Base-by-base conservation (phyloP, 2,888 invertebrate genomes). In the Trissolcus japonicus region DNA sequence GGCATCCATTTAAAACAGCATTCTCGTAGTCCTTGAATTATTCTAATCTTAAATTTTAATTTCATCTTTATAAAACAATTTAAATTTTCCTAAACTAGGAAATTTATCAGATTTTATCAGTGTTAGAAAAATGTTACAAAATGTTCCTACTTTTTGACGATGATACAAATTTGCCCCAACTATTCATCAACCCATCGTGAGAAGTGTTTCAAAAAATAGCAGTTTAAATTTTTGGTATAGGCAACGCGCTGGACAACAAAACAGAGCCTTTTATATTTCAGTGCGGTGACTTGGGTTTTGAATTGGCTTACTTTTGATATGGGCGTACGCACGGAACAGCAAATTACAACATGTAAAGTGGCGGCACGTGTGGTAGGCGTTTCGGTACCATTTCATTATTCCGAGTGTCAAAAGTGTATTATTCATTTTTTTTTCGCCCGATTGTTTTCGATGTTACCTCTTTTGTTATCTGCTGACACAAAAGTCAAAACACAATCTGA, bases 221-320 rank as follows among this genome's bases (percentile, higher is more conserved):
- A 46, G 14, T n/a, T 16, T 46, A 46, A n/a, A 51, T 14, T 51
- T 56, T 41, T 55, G 29, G 13, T 17, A 43, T 43, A 41, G 35
- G 7, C 21, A 46, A 46, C 6, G 46, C 14, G 46, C 1, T 11
- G 2, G 0, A 35, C 35, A 35, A 46, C 46, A 46, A 46, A 46
- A 46, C 6, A 46, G 51, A 9, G 19, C 17, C 14, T 46, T 46
- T 43, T 48, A n/a, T 14, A 14, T 25, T 54, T 54, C 21, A 82
- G 81, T 80, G 77, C 80, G 80, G 69, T 62, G 79, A 79, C 84
- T 86, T 83, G 80, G 86, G 83, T 84, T 84, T 84, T 83, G 85
- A 87, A 87, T 87, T 87, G 87, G 87, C 87, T 85, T 82, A 84
- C 83, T 86, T 86, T 85, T 82, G 79, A 79, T 69, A 74, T 72